Evolutionary conservation across 2,113 vertebrate genomes (phyloP).

Genomic region (Chlamydotis undulata): DNA sequence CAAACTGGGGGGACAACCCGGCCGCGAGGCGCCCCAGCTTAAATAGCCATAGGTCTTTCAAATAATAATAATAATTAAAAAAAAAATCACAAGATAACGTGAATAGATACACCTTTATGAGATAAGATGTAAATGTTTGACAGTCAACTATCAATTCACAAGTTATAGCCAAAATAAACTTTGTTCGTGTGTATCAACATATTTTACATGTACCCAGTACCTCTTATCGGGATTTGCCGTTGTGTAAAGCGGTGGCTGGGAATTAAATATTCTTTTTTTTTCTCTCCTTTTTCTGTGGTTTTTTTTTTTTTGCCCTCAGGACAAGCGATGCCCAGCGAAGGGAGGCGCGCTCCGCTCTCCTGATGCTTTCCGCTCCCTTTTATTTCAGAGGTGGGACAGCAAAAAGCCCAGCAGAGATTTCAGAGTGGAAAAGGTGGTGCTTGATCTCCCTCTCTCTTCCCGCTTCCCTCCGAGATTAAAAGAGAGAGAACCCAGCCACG

Average conservation of each 20-base stretch:
- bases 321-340: slow-evolving; percentile 31
- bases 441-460: slow-evolving; percentile 18
- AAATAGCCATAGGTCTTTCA: slow-evolving; percentile 81
- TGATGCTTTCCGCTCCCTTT: slow-evolving; percentile 27
- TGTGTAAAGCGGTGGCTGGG: slow-evolving; percentile 56
- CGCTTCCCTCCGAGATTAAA: slow-evolving; percentile 39
- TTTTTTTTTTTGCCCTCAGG: neutral
- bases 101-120: slow-evolving; percentile 88
- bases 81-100: slow-evolving; percentile 86
- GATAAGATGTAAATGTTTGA: slow-evolving; percentile 85
- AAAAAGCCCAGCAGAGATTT: neutral
- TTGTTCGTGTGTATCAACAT: slow-evolving; percentile 93
- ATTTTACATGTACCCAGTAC: slow-evolving; percentile 89
- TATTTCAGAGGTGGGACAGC: slow-evolving; percentile 38
- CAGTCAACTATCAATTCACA: slow-evolving; percentile 88
- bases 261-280: slow-evolving; percentile 29
- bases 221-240: slow-evolving; percentile 64
- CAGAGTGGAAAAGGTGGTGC: neutral
- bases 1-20: slow-evolving; percentile 54
- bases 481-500: slow-evolving; percentile 50
- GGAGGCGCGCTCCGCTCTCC: slow-evolving; percentile 2
- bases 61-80: slow-evolving; percentile 38
- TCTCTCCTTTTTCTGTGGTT: neutral
- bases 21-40: slow-evolving; percentile 78
- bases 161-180: slow-evolving; percentile 93